Evolutionary conservation across 2,888 invertebrate genomes (phyloP).

Genomic region (Deilephila porcellus): DNA sequence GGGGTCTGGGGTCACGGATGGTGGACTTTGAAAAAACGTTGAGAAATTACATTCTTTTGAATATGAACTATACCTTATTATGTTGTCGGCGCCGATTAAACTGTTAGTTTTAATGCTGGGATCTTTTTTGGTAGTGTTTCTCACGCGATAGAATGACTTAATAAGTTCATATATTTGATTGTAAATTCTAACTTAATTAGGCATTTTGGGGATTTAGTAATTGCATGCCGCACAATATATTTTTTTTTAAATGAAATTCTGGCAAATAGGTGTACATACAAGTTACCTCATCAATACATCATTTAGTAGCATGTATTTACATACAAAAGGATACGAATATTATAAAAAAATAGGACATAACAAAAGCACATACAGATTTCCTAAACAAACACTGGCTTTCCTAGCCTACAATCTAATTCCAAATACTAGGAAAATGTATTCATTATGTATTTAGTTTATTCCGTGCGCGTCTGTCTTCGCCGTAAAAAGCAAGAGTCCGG

Average conservation of each 20-base stretch:
- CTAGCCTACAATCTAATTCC: neutral
- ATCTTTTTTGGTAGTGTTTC: neutral
- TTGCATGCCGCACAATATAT: too few relatives aligned
- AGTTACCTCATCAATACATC: too few relatives aligned
- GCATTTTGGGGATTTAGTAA: too few relatives aligned
- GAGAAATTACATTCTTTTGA: conserved; percentile 22
- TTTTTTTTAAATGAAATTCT: too few relatives aligned
- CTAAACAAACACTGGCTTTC: neutral
- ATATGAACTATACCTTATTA: neutral
- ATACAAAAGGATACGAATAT: too few relatives aligned
- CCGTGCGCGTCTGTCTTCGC: conserved; percentile 4
- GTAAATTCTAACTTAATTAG: too few relatives aligned
- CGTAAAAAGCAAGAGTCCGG: conserved; percentile 19
- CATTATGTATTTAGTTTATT: neutral
- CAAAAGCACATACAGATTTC: too few relatives aligned
- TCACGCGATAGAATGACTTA: neutral
- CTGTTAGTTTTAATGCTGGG: neutral
- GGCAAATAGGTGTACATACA: too few relatives aligned
- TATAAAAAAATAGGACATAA: too few relatives aligned
- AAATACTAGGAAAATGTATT: neutral
- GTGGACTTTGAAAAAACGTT: conserved; percentile 19
- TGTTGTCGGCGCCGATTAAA: neutral
- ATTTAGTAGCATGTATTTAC: too few relatives aligned
- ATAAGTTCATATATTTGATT: too few relatives aligned
- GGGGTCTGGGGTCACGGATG: conserved; percentile 38